Base-by-base conservation (phyloP, 2,113 vertebrate genomes). In the Odobenus rosmarus region DNA sequence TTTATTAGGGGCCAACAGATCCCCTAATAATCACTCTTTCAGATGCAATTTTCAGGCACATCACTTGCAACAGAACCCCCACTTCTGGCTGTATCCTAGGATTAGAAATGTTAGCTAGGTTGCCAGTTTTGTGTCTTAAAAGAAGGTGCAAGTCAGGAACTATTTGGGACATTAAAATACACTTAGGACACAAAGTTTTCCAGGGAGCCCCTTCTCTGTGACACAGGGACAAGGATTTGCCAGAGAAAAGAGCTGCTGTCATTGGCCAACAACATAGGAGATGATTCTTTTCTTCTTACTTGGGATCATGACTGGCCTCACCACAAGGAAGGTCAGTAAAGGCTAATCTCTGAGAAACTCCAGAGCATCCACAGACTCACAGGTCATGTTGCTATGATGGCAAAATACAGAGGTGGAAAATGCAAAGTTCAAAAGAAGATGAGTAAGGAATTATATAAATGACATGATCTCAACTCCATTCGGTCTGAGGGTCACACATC, bases 31-130 rank as follows among this genome's bases (percentile, higher is more conserved):
- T 81, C 42, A 10, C 0, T 53, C 26, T 82, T 97, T 95, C 85
- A 89, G 36, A 28, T n/a, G 79, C 18, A 23, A 91, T 80, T 97
- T 94, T 95, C 90, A 76, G 36, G 13, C n/a, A 61, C 57, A 5
- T 80, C 84, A 96, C 80, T 90, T 95, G 42, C 31, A 90, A 79
- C 49, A 64, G 59, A 83, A 69, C 49, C 1, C 33, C 82, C 39
- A 4, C 33, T 98, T 93, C 69, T 82, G 11, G 11, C 71, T 81
- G 1, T 76, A 36, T 69, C 28, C 36, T 11, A 39, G 71, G 16
- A 36, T 39, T 76, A 46, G 28, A 95, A 96, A 62, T 62, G 6
- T 51, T 36, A 11, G 12, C 18, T 42, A 31, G 10, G 11, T 31
- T 92, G 90, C 36, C 5, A 15, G 55, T 51, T 77, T 10, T 33